Evolutionary conservation across 2,797 vertebrate species (phyloP).

Genomic region (Poecile montanus): DNA sequence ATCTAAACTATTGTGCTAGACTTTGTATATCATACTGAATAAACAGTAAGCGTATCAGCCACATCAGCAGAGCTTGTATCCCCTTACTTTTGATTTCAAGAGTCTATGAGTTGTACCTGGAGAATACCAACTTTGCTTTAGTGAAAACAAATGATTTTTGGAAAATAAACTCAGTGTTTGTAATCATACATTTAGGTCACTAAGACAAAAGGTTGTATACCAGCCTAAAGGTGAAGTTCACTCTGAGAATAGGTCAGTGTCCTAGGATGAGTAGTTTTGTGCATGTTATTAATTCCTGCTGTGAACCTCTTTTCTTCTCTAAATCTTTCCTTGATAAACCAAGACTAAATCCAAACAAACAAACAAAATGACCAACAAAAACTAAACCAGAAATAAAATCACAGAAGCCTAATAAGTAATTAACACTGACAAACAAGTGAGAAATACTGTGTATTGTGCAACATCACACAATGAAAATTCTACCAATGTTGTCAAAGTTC

Average conservation of each 20-base stretch:
- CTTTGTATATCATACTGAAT: background rate
- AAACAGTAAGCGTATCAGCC: background rate
- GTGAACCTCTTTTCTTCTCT: background rate
- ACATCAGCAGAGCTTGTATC: background rate
- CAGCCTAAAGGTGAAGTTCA: background rate
- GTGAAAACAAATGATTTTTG: background rate
- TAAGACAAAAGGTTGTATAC: background rate
- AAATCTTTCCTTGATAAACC: background rate
- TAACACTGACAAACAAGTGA: background rate
- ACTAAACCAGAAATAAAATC: background rate
- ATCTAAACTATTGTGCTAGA: background rate
- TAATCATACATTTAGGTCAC: background rate
- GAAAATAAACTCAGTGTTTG: background rate
- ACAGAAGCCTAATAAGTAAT: background rate
- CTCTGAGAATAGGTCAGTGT: background rate
- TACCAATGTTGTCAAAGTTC: background rate
- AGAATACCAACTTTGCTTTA: background rate
- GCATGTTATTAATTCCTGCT: background rate
- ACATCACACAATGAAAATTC: background rate
- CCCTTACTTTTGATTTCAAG: background rate
- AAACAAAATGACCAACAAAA: background rate
- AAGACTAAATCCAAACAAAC: background rate
- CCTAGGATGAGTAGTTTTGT: background rate
- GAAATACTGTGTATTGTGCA: background rate
- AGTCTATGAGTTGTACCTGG: background rate